Percentiles rank a stretch among this genome's conserved stretches.
phyloP scores from a whole-genome alignment of 2,113 vertebrate species.

The Herpailurus yagouaroundi region DNA sequence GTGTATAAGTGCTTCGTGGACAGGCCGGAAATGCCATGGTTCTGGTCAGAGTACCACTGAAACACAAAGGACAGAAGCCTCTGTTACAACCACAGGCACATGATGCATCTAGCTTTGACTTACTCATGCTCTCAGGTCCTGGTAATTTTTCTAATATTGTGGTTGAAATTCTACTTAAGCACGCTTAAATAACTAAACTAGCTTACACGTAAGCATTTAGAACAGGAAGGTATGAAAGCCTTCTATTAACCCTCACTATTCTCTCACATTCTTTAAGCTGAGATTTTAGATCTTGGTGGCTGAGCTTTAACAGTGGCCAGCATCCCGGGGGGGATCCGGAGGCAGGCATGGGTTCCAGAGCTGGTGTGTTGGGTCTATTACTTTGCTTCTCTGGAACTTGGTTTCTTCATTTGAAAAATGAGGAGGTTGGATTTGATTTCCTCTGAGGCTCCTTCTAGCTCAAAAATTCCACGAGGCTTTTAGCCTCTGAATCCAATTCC shows the following conservation, averaged over 20 bases:
- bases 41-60: slow-evolving; percentile 98
- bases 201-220: background rate
- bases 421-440: slow-evolving; percentile 44
- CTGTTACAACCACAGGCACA: background rate
- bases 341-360: background rate
- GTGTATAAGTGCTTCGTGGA: slow-evolving; percentile 92
- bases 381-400: background rate
- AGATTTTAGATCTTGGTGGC: background rate
- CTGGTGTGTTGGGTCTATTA: background rate
- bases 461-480: slow-evolving; percentile 20
- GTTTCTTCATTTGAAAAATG: slow-evolving; percentile 51
- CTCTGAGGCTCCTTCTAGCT: background rate
- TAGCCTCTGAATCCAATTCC: slow-evolving; percentile 55
- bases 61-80: slow-evolving; percentile 70
- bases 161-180: background rate
- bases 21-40: slow-evolving; percentile 91
- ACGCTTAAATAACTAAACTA: background rate
- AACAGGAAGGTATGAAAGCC: background rate
- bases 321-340: too few species aligned
- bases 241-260: background rate
- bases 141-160: background rate
- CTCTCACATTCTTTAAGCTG: background rate
- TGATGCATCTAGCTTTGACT: background rate
- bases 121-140: background rate
- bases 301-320: background rate